phyloP scores from a whole-genome alignment of 1,140 invertebrate genomes.

The Catajapyx aquilonaris region DNA sequence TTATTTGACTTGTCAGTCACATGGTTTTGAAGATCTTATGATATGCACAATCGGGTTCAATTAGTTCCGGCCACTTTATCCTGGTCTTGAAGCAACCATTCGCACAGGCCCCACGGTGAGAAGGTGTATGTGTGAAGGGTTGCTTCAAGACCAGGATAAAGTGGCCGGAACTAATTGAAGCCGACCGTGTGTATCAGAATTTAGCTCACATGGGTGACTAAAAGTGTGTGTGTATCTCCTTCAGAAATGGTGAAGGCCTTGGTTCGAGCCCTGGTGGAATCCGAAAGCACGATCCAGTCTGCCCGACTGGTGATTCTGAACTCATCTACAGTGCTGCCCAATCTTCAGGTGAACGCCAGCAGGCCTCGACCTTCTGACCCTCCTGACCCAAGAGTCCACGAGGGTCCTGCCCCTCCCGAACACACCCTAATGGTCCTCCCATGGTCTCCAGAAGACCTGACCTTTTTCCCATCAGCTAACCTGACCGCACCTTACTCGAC shows the following conservation, averaged over 20 bases:
- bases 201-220: not conserved
- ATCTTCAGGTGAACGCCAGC: conserved; percentile 20
- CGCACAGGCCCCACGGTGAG: too few relatives aligned
- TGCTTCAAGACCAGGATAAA: too few relatives aligned
- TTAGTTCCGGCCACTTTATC: too few relatives aligned
- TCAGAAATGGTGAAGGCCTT: conserved; percentile 32
- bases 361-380: conserved; percentile 26
- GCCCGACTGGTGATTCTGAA: conserved; percentile 34
- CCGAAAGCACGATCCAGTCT: conserved; percentile 29
- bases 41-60: too few relatives aligned
- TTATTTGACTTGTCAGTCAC: not conserved
- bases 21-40: not conserved
- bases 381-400: conserved; percentile 28
- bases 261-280: conserved; percentile 29
- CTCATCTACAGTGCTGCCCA: conserved; percentile 27
- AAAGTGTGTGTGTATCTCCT: not conserved
- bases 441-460: not conserved
- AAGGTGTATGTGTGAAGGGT: too few relatives aligned
- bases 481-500: conserved; percentile 37
- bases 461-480: conserved; percentile 16
- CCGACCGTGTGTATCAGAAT: not conserved
- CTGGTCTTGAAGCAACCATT: too few relatives aligned
- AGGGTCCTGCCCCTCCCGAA: conserved; percentile 21
- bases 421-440: conserved; percentile 14
- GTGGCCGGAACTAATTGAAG: too few relatives aligned